These are phyloP conservation scores for Polydrusus cervinus DNA, from an alignment of 2,888 invertebrate species.

Conservation along the genomic window DNA sequence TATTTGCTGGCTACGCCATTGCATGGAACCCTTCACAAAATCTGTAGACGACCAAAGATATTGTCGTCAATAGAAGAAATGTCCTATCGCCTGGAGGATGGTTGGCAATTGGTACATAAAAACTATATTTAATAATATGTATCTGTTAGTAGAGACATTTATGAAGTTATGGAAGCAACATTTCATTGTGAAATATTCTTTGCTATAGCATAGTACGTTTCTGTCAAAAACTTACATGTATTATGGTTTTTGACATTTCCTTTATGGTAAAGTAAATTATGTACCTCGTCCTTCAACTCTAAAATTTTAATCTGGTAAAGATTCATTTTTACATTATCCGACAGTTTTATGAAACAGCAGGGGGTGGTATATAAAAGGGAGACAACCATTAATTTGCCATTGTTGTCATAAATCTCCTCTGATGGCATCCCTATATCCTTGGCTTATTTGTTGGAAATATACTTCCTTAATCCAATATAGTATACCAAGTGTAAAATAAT, in stretches of 20 bases:
- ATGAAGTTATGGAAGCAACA: no score
- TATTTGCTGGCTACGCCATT: no score
- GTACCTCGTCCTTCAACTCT: not conserved
- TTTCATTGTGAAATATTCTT: no score
- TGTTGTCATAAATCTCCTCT: not conserved
- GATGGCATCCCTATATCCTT: not conserved
- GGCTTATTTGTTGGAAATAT: not conserved
- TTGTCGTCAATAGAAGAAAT: no score
- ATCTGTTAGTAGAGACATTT: no score
- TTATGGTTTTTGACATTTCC: not conserved
- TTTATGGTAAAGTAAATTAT: not conserved
- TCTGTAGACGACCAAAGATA: no score
- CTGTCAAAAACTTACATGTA: no score
- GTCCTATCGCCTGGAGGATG: no score
- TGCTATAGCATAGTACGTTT: no score
- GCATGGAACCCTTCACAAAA: no score
- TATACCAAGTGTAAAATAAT: not conserved
- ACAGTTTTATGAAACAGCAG: not conserved
- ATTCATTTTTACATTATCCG: not conserved
- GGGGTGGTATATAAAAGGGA: not conserved
- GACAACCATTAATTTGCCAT: not conserved
- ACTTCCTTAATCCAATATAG: not conserved
- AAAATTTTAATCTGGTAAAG: not conserved
- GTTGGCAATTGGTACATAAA: no score
- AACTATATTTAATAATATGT: no score